A percentile compares a stretch with the other conserved stretches of the same genome.
Evolutionary conservation across 2,113 vertebrate species (phyloP).

Genomic region (Scalopus aquaticus): DNA sequence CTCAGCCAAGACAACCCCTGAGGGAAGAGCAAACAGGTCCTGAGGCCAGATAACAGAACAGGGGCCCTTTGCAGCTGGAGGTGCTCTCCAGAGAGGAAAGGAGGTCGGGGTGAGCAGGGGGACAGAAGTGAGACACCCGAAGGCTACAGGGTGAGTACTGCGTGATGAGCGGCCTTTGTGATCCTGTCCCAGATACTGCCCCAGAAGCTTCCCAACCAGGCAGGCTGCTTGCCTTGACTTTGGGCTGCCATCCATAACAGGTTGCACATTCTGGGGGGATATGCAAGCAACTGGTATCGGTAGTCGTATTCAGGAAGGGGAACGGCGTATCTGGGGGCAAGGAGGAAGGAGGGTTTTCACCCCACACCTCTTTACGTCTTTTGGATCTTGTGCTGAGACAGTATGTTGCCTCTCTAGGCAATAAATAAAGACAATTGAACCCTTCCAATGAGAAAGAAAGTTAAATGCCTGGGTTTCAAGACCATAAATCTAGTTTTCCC

Average conservation of each 20-base stretch:
- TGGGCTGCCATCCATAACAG: neutral
- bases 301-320: neutral
- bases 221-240: neutral
- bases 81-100: neutral
- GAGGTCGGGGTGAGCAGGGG: neutral
- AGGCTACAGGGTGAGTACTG: neutral
- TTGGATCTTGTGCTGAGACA: slow-evolving; percentile 8
- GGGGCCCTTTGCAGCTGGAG: neutral
- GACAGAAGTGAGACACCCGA: neutral
- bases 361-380: slow-evolving; percentile 2
- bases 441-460: slow-evolving; percentile 37
- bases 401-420: neutral
- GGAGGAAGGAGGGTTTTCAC: neutral
- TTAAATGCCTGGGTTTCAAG: neutral
- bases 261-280: slow-evolving; percentile 23
- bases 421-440: slow-evolving; percentile 36
- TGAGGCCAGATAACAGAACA: neutral
- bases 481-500: neutral
- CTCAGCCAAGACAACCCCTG: slow-evolving; percentile 28
- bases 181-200: neutral
- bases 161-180: neutral
- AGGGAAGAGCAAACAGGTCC: neutral
- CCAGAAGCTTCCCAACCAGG: neutral
- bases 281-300: neutral
- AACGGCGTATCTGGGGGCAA: neutral